phyloP scores from a whole-genome alignment of 2,888 invertebrate genomes.

The Lagria hirta region DNA sequence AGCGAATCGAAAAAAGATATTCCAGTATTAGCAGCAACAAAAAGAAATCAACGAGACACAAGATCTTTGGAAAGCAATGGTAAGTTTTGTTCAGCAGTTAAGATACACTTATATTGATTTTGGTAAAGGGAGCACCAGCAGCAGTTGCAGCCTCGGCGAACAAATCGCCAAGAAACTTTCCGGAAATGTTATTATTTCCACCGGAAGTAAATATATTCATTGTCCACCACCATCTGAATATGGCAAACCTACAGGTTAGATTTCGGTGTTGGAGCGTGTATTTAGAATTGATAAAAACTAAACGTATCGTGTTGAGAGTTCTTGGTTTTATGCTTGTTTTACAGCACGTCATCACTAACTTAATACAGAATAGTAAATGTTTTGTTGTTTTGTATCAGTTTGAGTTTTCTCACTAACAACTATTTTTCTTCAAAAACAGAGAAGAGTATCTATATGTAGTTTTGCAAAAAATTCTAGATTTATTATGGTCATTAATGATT shows the following conservation, averaged over 20 bases:
- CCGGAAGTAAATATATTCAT: constrained; percentile 78
- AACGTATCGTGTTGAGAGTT: background rate
- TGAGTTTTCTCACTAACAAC: too few relatives aligned
- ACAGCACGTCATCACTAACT: too few relatives aligned
- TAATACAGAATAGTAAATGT: too few relatives aligned
- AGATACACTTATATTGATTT: constrained; percentile 5
- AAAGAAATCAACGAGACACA: constrained; percentile 53
- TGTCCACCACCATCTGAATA: constrained; percentile 72
- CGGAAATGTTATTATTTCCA: constrained; percentile 75
- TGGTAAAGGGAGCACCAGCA: constrained; percentile 50
- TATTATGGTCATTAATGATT: background rate
- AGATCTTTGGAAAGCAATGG: constrained; percentile 60
- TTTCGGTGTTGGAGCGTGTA: constrained; percentile 29
- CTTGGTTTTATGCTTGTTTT: background rate
- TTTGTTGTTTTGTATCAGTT: too few relatives aligned
- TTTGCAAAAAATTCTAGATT: too few relatives aligned
- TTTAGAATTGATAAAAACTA: constrained; percentile 5
- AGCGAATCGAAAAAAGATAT: constrained; percentile 45
- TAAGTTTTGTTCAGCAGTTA: constrained; percentile 37
- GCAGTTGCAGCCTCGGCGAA: constrained; percentile 54
- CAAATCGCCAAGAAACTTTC: constrained; percentile 55
- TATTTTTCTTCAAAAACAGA: too few relatives aligned
- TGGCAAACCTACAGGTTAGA: constrained; percentile 43
- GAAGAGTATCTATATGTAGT: too few relatives aligned
- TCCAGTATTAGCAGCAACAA: constrained; percentile 39